These are phyloP conservation scores for Jordanella pulchra DNA, from an alignment of 2,797 vertebrate genomes.

Conservation along the genomic window DNA sequence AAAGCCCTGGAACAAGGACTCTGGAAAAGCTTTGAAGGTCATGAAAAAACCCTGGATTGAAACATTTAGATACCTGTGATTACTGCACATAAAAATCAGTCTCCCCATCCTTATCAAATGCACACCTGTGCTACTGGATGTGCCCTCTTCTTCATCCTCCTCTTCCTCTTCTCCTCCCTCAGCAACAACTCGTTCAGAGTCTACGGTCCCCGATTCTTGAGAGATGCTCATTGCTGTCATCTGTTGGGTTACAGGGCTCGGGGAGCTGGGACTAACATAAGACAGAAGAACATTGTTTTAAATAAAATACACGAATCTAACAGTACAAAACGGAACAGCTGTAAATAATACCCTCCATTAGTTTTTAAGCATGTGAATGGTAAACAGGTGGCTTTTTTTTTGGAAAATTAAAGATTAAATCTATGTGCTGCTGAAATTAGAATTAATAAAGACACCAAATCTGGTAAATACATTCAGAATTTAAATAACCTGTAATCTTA, in stretches of 20 bases:
- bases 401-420: background rate
- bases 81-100: too few species aligned
- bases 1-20: too few species aligned
- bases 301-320: background rate
- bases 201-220: conserved; percentile 80
- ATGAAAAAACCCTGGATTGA: too few species aligned
- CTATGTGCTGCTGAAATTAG: background rate
- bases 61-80: too few species aligned
- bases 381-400: too few species aligned
- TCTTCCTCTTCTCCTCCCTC: conserved; percentile 79
- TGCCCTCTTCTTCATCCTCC: conserved; percentile 78
- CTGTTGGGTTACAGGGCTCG: conserved; percentile 90
- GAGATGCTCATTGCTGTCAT: conserved; percentile 94
- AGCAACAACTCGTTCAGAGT: conserved; percentile 80
- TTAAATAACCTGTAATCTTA: background rate
- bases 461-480: background rate
- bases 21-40: too few species aligned
- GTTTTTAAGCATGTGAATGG: background rate
- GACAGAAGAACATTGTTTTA: background rate
- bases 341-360: background rate
- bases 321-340: background rate
- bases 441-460: background rate
- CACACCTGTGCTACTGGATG: conserved; percentile 77
- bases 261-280: conserved; percentile 73
- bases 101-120: background rate